Evolutionary conservation across 2,113 vertebrate species (phyloP).

Genomic region (Eleginops maclovinus): DNA sequence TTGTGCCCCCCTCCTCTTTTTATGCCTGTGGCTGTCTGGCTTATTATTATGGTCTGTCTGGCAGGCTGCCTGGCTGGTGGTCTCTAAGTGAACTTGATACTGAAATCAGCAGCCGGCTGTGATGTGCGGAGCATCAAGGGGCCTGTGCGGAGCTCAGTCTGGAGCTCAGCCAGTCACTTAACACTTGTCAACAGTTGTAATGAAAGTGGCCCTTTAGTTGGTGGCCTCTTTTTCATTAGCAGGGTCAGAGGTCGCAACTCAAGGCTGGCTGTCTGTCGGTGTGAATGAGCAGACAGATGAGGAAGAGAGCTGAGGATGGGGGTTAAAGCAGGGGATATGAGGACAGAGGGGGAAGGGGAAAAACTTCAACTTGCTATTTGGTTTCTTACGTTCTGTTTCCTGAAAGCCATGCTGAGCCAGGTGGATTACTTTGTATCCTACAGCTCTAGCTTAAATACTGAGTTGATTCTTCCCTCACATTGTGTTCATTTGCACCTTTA

Average conservation of each 20-base stretch:
- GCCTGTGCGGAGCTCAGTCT: conserved; percentile 55
- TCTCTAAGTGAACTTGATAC: conserved; percentile 80
- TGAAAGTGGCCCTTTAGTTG: conserved; percentile 79
- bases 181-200: conserved; percentile 82
- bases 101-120: conserved; percentile 67
- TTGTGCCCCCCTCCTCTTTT: neutral
- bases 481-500: neutral
- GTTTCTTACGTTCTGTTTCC: conserved; percentile 33
- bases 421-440: conserved; percentile 2
- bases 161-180: conserved; percentile 74
- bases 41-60: conserved; percentile 76
- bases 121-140: conserved; percentile 59
- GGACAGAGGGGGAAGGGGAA: conserved; percentile 41
- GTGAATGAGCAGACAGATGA: conserved; percentile 60
- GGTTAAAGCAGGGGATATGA: conserved; percentile 26
- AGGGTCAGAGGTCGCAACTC: conserved; percentile 77
- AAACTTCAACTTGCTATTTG: conserved; percentile 28
- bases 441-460: neutral
- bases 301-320: conserved; percentile 46
- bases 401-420: conserved; percentile 19
- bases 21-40: conserved; percentile 65
- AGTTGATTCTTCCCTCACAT: conserved; percentile 3
- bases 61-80: conserved; percentile 69
- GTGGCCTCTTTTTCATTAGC: conserved; percentile 82
- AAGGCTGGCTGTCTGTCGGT: conserved; percentile 50